phyloP scores from a whole-genome alignment of 2,797 vertebrate species.

The Hylomyscus alleni region DNA sequence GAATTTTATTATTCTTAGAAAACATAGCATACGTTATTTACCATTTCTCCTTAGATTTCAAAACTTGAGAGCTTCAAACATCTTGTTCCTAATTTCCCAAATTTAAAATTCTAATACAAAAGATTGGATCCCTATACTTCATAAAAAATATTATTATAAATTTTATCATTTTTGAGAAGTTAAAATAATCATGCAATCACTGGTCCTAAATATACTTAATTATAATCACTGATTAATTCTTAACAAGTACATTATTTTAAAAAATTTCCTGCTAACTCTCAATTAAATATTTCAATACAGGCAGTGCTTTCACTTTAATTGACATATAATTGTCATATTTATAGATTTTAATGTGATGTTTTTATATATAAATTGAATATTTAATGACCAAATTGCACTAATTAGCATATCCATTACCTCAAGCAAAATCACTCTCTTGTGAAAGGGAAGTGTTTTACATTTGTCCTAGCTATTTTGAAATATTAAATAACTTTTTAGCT shows the following conservation, averaged over 20 bases:
- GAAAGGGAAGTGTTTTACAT: neutral
- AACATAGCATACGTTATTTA: neutral
- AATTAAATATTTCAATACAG: neutral
- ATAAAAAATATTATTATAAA: neutral
- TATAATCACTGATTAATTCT: neutral
- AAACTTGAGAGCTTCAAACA: neutral
- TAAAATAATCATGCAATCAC: neutral
- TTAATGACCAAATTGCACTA: neutral
- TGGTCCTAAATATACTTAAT: neutral
- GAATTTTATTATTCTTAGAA: neutral
- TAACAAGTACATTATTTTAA: neutral
- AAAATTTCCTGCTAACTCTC: neutral
- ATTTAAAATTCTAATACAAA: neutral
- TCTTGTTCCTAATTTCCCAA: neutral
- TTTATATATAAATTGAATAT: neutral
- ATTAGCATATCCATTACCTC: neutral
- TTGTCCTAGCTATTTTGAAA: neutral
- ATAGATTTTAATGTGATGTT: neutral
- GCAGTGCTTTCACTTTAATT: neutral
- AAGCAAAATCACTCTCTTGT: neutral
- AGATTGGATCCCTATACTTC: neutral
- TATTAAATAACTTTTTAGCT: neutral
- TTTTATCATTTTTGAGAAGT: neutral
- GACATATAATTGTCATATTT: conserved; percentile 17
- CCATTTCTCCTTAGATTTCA: neutral